Conservation (phyloP, 2,888 invertebrate genomes). For the Noctua comes region DNA sequence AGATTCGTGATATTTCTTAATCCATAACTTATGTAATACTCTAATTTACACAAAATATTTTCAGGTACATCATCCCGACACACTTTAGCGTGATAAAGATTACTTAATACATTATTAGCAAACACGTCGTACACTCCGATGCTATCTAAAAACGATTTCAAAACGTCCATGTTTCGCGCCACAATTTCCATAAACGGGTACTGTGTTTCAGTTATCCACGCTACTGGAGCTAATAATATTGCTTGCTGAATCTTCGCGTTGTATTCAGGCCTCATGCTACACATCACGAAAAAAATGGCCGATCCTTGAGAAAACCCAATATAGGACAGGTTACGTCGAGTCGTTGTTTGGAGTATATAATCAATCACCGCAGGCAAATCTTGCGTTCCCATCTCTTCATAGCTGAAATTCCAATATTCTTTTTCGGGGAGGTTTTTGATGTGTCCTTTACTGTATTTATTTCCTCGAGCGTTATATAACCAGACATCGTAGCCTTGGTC, state of each 20-base stretch:
- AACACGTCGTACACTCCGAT: slow-evolving; percentile 80
- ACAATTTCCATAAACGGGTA: slow-evolving; percentile 78
- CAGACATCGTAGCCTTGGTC: slow-evolving; percentile 83
- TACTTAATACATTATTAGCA: slow-evolving; percentile 72
- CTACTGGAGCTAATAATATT: slow-evolving; percentile 83
- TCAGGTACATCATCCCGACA: slow-evolving; percentile 73
- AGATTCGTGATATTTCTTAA: slow-evolving; percentile 77
- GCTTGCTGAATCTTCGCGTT: slow-evolving; percentile 82
- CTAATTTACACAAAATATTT: slow-evolving; percentile 78
- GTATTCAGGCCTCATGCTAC: slow-evolving; percentile 81
- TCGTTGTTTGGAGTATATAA: slow-evolving; percentile 76
- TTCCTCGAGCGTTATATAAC: slow-evolving; percentile 84
- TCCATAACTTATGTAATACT: slow-evolving; percentile 79
- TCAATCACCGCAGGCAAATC: slow-evolving; percentile 84
- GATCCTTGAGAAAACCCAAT: slow-evolving; percentile 86
- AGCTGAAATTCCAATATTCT: slow-evolving; percentile 84
- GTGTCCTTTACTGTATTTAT: slow-evolving; percentile 83
- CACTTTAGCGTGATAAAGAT: slow-evolving; percentile 76
- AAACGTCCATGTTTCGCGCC: slow-evolving; percentile 69
- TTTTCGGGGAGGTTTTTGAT: slow-evolving; percentile 71
- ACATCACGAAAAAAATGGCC: slow-evolving; percentile 83
- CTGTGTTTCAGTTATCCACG: slow-evolving; percentile 76
- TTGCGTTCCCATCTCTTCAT: slow-evolving; percentile 84
- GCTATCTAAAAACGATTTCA: slow-evolving; percentile 70
- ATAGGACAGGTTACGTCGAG: slow-evolving; percentile 76